Evolutionary conservation across 2,888 invertebrate species (phyloP), one percentile per base, ranked within the genome.

Genomic region (Microctonus hyperodae): DNA sequence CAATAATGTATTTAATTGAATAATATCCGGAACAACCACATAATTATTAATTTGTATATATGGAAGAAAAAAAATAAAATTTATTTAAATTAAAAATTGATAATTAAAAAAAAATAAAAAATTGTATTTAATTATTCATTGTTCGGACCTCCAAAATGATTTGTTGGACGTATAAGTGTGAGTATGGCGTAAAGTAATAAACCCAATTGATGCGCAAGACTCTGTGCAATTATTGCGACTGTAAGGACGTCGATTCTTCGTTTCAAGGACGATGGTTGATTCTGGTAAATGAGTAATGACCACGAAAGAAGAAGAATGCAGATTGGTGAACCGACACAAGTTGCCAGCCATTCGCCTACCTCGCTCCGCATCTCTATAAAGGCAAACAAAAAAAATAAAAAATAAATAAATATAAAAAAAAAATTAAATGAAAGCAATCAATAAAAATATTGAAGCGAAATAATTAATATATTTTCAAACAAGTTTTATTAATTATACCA

Each of bases 181-280:
- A 85, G 79, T 65, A 84, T 80, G 35, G 85, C 81, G 68, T 81
- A 83, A 37, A 79, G 71, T 23, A 84, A 76, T 16, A 85, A 75
- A 13, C 84, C 85, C 25, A 81, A 74, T 70, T 85, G 85, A 72
- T 84, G 84, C 48, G 80, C 78, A 70, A 85, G 79, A 50, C 84
- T 82, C 74, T 84, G 80, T 6, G 81, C 74, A 55, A 85, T 77
- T n/a, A 86, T 75, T 40, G 85, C 85, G 33, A 86, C 82, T 56
- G 86, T 79, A 65, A 87, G 83, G 50, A 86, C 79, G 74, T 87
- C 87, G 72, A 86, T 83, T 56, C 85, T 84, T 40, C 86, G 76
- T 81, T 87, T 82, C 68, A 76, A 70, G 57, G 80, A 77, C 22
- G 81, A 77, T 33, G 82, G 79, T 69, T 85, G 85, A 65, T 84